phyloP scores from a whole-genome alignment of 2,888 invertebrate species.

The Lasioglossum lativentre region DNA sequence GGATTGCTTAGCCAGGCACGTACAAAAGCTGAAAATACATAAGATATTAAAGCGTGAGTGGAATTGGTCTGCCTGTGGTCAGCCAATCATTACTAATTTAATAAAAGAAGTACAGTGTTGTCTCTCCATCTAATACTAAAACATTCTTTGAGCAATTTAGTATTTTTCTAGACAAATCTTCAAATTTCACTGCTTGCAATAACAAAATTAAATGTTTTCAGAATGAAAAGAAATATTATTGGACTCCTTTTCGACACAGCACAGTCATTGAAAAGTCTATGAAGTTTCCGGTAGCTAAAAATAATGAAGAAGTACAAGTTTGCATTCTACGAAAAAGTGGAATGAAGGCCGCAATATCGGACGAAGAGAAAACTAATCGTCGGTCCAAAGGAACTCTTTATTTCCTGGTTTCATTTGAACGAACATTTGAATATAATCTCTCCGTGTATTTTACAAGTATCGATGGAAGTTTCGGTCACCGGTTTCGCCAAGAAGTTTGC shows the following conservation, averaged over 20 bases:
- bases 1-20: not conserved
- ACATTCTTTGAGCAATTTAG: not conserved
- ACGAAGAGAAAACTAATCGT: not conserved
- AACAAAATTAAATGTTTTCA: not conserved
- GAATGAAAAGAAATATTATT: not conserved
- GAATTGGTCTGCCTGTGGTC: not conserved
- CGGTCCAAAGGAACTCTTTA: not conserved
- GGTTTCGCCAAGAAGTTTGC: not conserved
- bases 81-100: not conserved
- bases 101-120: not conserved
- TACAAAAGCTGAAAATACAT: not conserved
- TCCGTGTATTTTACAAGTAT: constrained; percentile 16
- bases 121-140: not conserved
- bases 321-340: not conserved
- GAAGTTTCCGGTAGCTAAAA: not conserved
- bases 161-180: not conserved
- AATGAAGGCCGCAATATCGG: not conserved
- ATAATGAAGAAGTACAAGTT: not conserved
- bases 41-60: not conserved
- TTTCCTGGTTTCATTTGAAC: not conserved
- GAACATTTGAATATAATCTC: constrained; percentile 2
- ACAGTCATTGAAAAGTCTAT: not conserved
- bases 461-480: not conserved
- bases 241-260: not conserved
- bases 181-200: not conserved